Evolutionary conservation across 2,113 vertebrate species (phyloP).

Genomic region (Lynx canadensis): DNA sequence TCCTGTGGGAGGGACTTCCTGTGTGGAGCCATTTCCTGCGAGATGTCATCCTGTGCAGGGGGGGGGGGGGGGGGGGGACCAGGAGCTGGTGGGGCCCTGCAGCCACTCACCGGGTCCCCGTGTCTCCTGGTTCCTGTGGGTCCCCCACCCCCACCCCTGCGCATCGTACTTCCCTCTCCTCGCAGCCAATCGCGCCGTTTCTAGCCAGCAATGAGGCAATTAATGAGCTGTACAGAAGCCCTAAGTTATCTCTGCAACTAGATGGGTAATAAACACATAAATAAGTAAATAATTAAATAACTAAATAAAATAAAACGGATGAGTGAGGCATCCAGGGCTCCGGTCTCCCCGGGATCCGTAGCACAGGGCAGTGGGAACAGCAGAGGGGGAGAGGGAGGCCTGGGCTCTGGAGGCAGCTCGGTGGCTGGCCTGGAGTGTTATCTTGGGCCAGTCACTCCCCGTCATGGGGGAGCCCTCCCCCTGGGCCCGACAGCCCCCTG

Average conservation of each 20-base stretch:
- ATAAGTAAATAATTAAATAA: conserved; percentile 66
- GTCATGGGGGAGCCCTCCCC: rapidly evolving
- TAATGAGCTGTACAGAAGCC: conserved; percentile 41
- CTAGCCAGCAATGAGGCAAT: conserved; percentile 47
- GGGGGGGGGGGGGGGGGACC: background rate
- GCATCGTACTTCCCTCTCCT: background rate
- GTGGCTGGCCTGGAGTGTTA: rapidly evolving
- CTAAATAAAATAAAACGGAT: conserved; percentile 42
- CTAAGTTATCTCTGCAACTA: conserved; percentile 45
- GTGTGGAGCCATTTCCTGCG: background rate
- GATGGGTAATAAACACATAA: conserved; percentile 64
- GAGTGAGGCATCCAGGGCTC: background rate
- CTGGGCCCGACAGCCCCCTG: background rate
- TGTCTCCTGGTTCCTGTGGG: background rate
- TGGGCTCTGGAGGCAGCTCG: background rate
- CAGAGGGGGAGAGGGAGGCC: rapidly evolving
- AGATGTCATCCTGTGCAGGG: background rate
- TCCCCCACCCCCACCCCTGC: too few species aligned
- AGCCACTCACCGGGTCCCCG: background rate
- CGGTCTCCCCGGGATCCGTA: background rate
- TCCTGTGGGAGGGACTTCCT: conserved; percentile 33
- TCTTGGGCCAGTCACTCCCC: background rate
- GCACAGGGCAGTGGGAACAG: background rate
- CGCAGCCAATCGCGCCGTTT: background rate
- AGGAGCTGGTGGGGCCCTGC: background rate